phyloP scores from a whole-genome alignment of 1,140 invertebrate genomes.

The Nautilus pompilius region DNA sequence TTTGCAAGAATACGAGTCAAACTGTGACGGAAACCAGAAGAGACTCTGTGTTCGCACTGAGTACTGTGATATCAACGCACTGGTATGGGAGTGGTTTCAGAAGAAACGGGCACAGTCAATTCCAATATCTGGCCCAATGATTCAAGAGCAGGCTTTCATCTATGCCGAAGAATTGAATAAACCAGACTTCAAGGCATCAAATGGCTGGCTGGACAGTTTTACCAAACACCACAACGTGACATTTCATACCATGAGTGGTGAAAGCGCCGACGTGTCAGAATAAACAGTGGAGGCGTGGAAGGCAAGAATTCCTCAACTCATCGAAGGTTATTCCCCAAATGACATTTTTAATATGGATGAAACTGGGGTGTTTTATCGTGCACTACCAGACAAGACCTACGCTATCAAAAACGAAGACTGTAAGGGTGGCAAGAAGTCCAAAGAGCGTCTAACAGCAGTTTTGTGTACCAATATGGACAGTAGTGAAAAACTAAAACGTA shows the following conservation, averaged over 20 bases:
- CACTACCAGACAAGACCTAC: no score
- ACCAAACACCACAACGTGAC: conserved; percentile 23
- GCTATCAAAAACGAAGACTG: conserved; percentile 10
- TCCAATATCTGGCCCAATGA: conserved; percentile 2
- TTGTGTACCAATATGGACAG: conserved; percentile 15
- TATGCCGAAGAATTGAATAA: conserved; percentile 21
- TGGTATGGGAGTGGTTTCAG: conserved; percentile 18
- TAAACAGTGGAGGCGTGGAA: conserved; percentile 14
- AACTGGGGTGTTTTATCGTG: conserved; percentile 25
- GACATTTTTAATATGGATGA: conserved; percentile 32
- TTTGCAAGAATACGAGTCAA: no score
- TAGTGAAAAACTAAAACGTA: conserved; percentile 15
- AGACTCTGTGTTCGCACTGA: no score
- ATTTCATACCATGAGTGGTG: conserved; percentile 12
- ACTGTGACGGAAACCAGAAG: no score
- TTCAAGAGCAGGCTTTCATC: background rate
- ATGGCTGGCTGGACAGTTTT: conserved; percentile 44
- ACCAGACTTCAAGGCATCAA: conserved; percentile 45
- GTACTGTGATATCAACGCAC: conserved; percentile 7
- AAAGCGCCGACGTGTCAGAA: conserved; percentile 12
- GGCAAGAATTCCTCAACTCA: conserved; percentile 8
- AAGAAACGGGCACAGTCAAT: conserved; percentile 7
- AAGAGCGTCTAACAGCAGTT: conserved; percentile 19
- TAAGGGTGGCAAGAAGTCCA: conserved; percentile 17
- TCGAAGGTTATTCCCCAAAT: conserved; percentile 14